Percentiles rank a stretch among this genome's conserved stretches.
phyloP scores from a whole-genome alignment of 2,797 vertebrate genomes.

The Protonibea diacanthus region DNA sequence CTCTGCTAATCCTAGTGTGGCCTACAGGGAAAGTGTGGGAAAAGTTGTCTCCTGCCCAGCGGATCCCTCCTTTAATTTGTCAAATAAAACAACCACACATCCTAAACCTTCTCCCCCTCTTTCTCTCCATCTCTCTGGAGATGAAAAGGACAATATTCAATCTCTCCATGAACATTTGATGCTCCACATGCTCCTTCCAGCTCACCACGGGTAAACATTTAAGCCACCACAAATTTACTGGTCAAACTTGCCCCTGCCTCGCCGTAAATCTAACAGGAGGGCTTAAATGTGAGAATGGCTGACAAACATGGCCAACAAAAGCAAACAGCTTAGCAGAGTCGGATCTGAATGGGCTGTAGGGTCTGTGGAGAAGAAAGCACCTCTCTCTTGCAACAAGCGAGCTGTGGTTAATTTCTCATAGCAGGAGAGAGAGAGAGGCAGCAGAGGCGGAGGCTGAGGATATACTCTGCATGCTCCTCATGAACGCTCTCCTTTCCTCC shows the following conservation, averaged over 20 bases:
- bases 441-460: slow-evolving; percentile 63
- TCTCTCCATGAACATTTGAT: slow-evolving; percentile 69
- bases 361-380: slow-evolving; percentile 74
- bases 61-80: slow-evolving; percentile 78
- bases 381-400: slow-evolving; percentile 61
- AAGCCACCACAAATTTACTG: slow-evolving; percentile 81
- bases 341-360: slow-evolving; percentile 73
- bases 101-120: slow-evolving; percentile 64
- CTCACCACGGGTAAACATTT: slow-evolving; percentile 76
- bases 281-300: slow-evolving; percentile 81
- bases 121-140: slow-evolving; percentile 62
- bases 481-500: slow-evolving; percentile 93
- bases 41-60: slow-evolving; percentile 56
- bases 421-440: slow-evolving; percentile 55
- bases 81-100: slow-evolving; percentile 79
- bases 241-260: slow-evolving; percentile 77
- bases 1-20: slow-evolving; percentile 64
- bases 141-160: slow-evolving; percentile 77
- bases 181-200: slow-evolving; percentile 62
- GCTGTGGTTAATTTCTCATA: slow-evolving; percentile 78
- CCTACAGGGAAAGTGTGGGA: slow-evolving; percentile 66
- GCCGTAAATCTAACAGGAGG: slow-evolving; percentile 81
- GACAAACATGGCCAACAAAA: slow-evolving; percentile 76
- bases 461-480: slow-evolving; percentile 96
- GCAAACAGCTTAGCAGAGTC: slow-evolving; percentile 79